A percentile compares a stretch with the other conserved stretches of the same genome.
Conservation (phyloP, 2,888 invertebrate species). For the Spilosoma lubricipeda region DNA sequence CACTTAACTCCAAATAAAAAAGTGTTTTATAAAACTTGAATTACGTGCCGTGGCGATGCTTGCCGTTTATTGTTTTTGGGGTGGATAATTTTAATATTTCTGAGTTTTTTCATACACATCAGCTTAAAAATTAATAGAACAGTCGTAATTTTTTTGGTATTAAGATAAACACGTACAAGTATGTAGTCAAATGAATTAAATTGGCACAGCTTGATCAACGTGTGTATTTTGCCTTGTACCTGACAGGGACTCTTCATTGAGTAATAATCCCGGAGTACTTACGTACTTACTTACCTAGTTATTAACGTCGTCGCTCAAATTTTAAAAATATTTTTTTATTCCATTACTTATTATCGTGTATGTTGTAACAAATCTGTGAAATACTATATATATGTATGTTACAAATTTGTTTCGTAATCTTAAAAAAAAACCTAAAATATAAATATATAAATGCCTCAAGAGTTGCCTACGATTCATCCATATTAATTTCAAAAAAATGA, state of each 20-base stretch:
- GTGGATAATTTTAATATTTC: slow-evolving; percentile 45
- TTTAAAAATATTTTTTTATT: background rate
- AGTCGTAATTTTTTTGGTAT: background rate
- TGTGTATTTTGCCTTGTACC: background rate
- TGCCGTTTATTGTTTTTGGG: slow-evolving; percentile 49
- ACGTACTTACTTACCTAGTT: too few relatives aligned
- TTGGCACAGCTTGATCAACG: background rate
- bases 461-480: background rate
- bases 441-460: too few relatives aligned
- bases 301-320: background rate
- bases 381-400: background rate
- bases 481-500: too few relatives aligned
- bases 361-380: background rate
- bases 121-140: background rate
- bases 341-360: background rate
- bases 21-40: slow-evolving; percentile 77
- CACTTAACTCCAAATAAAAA: slow-evolving; percentile 81
- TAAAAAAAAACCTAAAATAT: too few relatives aligned
- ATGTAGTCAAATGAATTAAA: background rate
- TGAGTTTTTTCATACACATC: background rate
- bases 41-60: slow-evolving; percentile 56
- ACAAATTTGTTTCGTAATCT: background rate
- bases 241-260: too few relatives aligned
- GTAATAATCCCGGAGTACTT: background rate
- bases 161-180: background rate